Evolutionary conservation across 2,888 invertebrate genomes (phyloP), one percentile per base, ranked within the genome.

Genomic region (Meghimatium bilineatum): DNA sequence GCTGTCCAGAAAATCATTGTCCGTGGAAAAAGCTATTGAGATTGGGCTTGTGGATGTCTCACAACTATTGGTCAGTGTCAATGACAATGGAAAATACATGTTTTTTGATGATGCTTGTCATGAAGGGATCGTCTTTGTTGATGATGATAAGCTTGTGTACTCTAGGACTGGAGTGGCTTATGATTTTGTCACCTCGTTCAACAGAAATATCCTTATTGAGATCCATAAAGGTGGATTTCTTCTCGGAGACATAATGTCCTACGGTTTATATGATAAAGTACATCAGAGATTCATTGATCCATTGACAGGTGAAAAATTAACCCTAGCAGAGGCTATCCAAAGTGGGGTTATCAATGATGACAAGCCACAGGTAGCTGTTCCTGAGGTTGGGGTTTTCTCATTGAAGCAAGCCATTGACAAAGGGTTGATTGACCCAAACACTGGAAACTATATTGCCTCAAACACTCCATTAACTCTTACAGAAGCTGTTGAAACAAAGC

Each of bases 391-490:
- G 88, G 96, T 97, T 93, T 95, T 96, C 87, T 97, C 98, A 26
- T 96, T 99, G 80, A 96, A 97, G 88, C 97, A 99, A 94, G 98
- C 98, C 12, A 97, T 99, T 88, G 96, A 96, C 88, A 96, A 97
- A 94, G 96, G 97, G 87, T 96, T 99, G 87, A 95, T 99, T 84
- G 98, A 99, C 93, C 96, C 93, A 60, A 85, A 90, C 83, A 90
- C 90, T 84, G 97, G 97, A 26, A 96, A 95, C 91, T 96, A 96
- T 44, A 95, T 87, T 36, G 84, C 86, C 10, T 74, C 85, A 44
- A 85, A 83, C 80, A 86, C 88, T 71, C 86, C 88, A 29, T 76
- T 89, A 38, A 87, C 88, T 20, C 87, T 92, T 8, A 88, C 89
- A 83, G 89, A 90, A 69, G 91, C 92, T 12, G 87, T 91, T 77